phyloP scores from a whole-genome alignment of 2,797 vertebrate species.

The Sebastes kiyomatsui region DNA sequence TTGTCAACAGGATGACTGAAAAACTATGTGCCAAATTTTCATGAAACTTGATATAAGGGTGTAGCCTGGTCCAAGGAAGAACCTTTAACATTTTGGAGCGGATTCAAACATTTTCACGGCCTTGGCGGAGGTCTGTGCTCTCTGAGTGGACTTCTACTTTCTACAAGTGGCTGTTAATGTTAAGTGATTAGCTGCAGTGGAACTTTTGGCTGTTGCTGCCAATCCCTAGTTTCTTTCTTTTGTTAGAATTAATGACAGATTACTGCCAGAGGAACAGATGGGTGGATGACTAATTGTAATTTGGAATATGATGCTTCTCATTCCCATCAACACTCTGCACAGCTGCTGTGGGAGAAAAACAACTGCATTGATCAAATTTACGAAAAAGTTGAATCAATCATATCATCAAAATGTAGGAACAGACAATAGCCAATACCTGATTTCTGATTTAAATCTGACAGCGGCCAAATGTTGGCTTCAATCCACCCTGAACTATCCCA shows the following conservation, averaged over 20 bases:
- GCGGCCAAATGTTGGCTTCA: not conserved
- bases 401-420: not conserved
- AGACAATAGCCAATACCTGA: not conserved
- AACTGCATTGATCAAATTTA: not conserved
- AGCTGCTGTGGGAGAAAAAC: slow-evolving; percentile 19
- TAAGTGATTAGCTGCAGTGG: not conserved
- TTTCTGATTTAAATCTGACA: not conserved
- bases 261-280: slow-evolving; percentile 34
- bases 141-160: not conserved
- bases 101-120: not conserved
- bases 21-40: not conserved
- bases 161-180: not conserved
- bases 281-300: slow-evolving; percentile 22
- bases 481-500: not conserved
- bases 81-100: not conserved
- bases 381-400: too few species aligned
- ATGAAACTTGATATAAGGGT: not conserved
- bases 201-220: slow-evolving; percentile 4
- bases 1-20: not conserved
- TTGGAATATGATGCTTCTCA: slow-evolving; percentile 10
- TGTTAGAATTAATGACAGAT: slow-evolving; percentile 29
- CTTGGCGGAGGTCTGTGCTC: not conserved
- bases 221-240: not conserved
- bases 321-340: slow-evolving; percentile 2
- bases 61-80: not conserved